These are phyloP conservation scores for Neomonachus schauinslandi DNA, from an alignment of 2,113 vertebrate species.

Conservation along the genomic window DNA sequence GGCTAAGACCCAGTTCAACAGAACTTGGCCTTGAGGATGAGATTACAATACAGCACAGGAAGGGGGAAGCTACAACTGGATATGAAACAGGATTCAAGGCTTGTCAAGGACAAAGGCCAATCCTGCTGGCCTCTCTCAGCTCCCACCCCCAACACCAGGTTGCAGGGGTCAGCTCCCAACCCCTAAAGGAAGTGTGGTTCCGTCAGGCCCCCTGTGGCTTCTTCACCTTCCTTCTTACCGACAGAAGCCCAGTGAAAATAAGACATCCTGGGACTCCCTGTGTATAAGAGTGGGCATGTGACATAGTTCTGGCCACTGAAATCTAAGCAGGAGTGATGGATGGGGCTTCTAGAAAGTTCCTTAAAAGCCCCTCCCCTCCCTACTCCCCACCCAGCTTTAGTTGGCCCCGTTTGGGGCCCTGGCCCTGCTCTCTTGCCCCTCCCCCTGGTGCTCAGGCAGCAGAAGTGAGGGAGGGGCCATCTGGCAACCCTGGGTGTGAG, in stretches of 20 bases:
- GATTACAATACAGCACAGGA: background rate
- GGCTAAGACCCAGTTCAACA: background rate
- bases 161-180: background rate
- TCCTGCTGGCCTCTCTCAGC: background rate
- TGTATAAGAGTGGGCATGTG: background rate
- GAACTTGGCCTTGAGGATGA: background rate
- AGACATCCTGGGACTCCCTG: background rate
- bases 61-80: fast-evolving
- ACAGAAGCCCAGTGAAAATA: background rate
- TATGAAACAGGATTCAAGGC: background rate
- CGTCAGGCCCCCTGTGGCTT: background rate
- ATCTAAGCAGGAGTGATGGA: background rate
- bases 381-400: background rate
- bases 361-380: background rate
- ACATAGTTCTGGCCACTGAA: background rate
- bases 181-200: background rate
- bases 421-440: background rate
- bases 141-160: too few species aligned
- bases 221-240: background rate
- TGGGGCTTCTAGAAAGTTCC: background rate
- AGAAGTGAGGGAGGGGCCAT: background rate
- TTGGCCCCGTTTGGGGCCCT: background rate
- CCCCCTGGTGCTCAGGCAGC: too few species aligned
- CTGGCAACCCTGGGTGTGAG: background rate
- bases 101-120: too few species aligned